These are phyloP conservation scores for Eudyptes chrysolophus DNA, from an alignment of 2,113 vertebrate species.

Conservation along the genomic window DNA sequence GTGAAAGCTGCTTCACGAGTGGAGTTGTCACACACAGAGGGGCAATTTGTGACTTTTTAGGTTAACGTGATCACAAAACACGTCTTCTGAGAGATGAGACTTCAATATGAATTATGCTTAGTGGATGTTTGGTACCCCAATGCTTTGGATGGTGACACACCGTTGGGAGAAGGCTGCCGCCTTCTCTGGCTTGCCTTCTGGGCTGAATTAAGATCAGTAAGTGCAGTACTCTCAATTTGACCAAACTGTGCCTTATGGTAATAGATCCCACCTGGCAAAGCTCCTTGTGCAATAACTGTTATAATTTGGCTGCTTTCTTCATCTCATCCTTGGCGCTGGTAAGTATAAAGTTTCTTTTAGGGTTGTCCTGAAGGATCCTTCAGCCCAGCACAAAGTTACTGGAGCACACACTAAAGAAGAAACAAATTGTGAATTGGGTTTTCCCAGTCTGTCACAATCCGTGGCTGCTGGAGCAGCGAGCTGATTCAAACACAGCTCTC, in stretches of 20 bases:
- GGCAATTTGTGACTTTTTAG: fast-evolving
- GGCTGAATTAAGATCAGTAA: background rate
- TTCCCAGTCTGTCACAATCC: background rate
- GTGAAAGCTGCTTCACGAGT: background rate
- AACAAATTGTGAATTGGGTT: background rate
- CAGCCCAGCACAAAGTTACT: background rate
- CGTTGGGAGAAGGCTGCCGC: background rate
- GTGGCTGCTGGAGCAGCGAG: background rate
- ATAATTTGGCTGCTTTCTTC: background rate
- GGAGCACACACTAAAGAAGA: background rate
- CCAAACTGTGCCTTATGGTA: background rate
- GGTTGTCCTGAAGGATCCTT: background rate
- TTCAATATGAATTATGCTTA: fast-evolving
- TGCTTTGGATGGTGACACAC: background rate
- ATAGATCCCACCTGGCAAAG: background rate
- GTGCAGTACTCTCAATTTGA: background rate
- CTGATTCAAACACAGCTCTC: background rate
- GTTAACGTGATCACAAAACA: background rate
- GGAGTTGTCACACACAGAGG: background rate
- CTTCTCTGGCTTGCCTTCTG: background rate
- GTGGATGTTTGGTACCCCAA: background rate
- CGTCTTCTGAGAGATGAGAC: fast-evolving
- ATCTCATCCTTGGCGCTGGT: fast-evolving
- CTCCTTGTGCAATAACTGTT: background rate
- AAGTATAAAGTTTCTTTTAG: background rate